Base-by-base conservation (phyloP, 2,797 vertebrate species). In the Periparus ater region DNA sequence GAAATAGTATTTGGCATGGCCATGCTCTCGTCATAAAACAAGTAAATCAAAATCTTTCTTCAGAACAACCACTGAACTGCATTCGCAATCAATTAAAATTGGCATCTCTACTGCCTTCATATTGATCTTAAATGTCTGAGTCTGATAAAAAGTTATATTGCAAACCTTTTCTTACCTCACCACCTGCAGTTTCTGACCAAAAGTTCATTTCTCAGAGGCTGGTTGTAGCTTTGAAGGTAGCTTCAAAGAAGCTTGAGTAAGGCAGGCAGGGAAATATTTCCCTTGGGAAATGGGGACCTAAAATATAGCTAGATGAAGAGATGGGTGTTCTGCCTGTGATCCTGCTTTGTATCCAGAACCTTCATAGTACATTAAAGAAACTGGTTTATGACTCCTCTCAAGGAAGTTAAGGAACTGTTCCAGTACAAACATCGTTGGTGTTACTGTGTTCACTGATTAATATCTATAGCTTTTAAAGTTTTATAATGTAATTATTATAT, bases 31-130 rank as follows among this genome's bases (percentile, higher is more conserved):
- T 91, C 75, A 57, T 94, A 85, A 88, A 95, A 29, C 5, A 48
- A 92, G n/a, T 79, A 92, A 89, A 80, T 96, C 19, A 83, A 89
- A 89, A 50, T 78, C 42, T 88, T 53, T 67, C 34, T 78, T 53
- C 66, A 53, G 44, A 72, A 13, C 47, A 75, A 68, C 36, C 9
- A 19, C 17, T 70, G 85, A 91, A 72, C 22, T 65, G 30, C 40
- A 48, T 89, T 88, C 62, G 54, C 57, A 86, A 58, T 45, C 42
- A 12, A 3, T 51, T 62, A 40, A 51, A 85, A 82, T 9, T 72
- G 77, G 38, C 53, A 79, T 87, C 44, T 8, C 60, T 81, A 1
- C 55, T 93, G 60, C 71, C 40, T 89, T 85, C 26, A 17, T 65
- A 78, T 51, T 62, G 47, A 81, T 83, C 54, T 80, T 17, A 74